A percentile compares a stretch with the other conserved stretches of the same genome.
Conservation (phyloP, 2,888 invertebrate species). For the Drosophila demipolita region DNA sequence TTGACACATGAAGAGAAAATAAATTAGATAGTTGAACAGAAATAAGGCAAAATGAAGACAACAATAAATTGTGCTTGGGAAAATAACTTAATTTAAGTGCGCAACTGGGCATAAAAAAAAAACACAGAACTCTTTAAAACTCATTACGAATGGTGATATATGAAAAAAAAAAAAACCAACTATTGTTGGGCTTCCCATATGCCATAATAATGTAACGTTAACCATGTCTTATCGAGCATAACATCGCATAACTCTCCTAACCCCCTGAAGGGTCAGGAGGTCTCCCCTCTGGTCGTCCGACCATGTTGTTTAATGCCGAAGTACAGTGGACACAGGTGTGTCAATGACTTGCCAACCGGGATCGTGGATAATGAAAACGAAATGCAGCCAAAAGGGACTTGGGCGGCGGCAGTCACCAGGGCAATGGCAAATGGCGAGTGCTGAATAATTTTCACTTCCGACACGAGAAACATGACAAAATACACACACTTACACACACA, state of each 20-base stretch:
- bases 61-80: neutral
- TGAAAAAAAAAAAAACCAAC: neutral
- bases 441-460: slow-evolving; percentile 78
- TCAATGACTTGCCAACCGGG: slow-evolving; percentile 73
- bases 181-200: neutral
- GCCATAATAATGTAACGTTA: slow-evolving; percentile 5
- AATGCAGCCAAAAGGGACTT: slow-evolving; percentile 67
- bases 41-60: neutral
- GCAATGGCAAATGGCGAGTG: slow-evolving; percentile 61
- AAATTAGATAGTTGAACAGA: neutral
- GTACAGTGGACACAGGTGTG: slow-evolving; percentile 65
- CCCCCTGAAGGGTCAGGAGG: neutral
- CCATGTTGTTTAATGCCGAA: slow-evolving; percentile 33
- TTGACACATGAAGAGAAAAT: neutral
- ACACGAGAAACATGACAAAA: slow-evolving; percentile 71
- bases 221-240: slow-evolving; percentile 18
- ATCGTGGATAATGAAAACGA: slow-evolving; percentile 73
- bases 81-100: neutral
- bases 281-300: neutral
- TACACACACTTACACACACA: slow-evolving; percentile 12
- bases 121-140: neutral
- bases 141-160: slow-evolving; percentile 13
- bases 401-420: slow-evolving; percentile 60
- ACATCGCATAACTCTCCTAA: slow-evolving; percentile 12
- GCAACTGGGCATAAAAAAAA: neutral